Conservation (phyloP, 2,113 vertebrate genomes). For the Zeus faber region DNA sequence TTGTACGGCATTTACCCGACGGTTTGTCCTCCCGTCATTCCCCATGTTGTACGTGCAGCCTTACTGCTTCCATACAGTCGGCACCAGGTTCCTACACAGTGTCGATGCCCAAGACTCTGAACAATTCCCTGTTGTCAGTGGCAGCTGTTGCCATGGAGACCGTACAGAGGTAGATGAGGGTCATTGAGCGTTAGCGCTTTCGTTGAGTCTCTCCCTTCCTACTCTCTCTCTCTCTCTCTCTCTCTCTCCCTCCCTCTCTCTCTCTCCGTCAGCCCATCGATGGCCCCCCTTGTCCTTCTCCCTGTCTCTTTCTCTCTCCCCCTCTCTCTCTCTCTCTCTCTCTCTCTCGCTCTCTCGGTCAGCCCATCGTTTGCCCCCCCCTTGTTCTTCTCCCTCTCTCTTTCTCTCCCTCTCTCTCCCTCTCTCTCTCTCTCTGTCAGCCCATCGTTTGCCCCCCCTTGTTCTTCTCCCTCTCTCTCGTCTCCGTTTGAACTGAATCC, state of each 20-base stretch:
- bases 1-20: too few species aligned
- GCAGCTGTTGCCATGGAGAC: slow-evolving; percentile 55
- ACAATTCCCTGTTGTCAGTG: slow-evolving; percentile 42
- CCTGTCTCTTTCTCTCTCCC: neutral
- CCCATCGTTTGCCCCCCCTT: neutral
- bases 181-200: slow-evolving; percentile 41
- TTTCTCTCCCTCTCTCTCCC: slow-evolving; percentile 11
- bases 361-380: neutral
- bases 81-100: too few species aligned
- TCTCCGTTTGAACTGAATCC: neutral
- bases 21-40: too few species aligned
- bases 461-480: neutral
- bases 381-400: neutral
- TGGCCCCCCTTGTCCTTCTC: neutral
- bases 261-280: too few species aligned
- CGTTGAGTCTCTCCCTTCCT: slow-evolving; percentile 12
- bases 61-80: too few species aligned
- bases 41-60: too few species aligned
- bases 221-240: neutral
- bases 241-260: neutral
- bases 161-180: slow-evolving; percentile 47
- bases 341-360: slow-evolving; percentile 4
- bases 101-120: slow-evolving; percentile 19
- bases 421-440: neutral
- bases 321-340: slow-evolving; percentile 21